Evolutionary conservation across 2,797 vertebrate species (phyloP).

Genomic region (Ceyx erithaca): DNA sequence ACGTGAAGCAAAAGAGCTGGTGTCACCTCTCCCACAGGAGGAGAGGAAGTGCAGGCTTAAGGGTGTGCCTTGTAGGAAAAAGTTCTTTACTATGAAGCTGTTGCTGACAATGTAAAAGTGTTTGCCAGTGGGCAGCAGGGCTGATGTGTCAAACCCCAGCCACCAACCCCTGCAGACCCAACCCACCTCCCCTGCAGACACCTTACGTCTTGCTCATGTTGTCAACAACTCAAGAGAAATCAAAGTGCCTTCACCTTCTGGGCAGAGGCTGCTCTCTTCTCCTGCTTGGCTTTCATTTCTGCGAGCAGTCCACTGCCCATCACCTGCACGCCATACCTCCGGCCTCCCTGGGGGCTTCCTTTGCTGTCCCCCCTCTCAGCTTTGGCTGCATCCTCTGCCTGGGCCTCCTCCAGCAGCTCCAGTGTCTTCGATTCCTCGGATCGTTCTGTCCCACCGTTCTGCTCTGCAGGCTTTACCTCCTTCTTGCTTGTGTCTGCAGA

Average conservation of each 20-base stretch:
- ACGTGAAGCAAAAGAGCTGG: not conserved
- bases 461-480: slow-evolving; percentile 80
- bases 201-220: not conserved
- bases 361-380: slow-evolving; percentile 80
- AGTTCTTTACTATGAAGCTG: not conserved
- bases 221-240: not conserved
- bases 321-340: slow-evolving; percentile 90
- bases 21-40: not conserved
- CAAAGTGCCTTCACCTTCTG: slow-evolving; percentile 85
- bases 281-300: slow-evolving; percentile 98
- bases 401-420: slow-evolving; percentile 86
- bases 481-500: slow-evolving; percentile 82
- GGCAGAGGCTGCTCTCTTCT: slow-evolving; percentile 86
- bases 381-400: slow-evolving; percentile 76
- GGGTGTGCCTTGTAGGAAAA: not conserved
- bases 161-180: not conserved
- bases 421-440: slow-evolving; percentile 89
- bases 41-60: not conserved
- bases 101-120: not conserved
- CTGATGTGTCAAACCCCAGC: not conserved
- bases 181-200: not conserved
- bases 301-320: slow-evolving; percentile 94
- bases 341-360: slow-evolving; percentile 89
- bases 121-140: not conserved
- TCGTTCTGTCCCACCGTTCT: slow-evolving; percentile 81